Evolutionary conservation across 2,888 invertebrate genomes (phyloP), one percentile per base, ranked within the genome.

Genomic region (Notodonta ziczac): DNA sequence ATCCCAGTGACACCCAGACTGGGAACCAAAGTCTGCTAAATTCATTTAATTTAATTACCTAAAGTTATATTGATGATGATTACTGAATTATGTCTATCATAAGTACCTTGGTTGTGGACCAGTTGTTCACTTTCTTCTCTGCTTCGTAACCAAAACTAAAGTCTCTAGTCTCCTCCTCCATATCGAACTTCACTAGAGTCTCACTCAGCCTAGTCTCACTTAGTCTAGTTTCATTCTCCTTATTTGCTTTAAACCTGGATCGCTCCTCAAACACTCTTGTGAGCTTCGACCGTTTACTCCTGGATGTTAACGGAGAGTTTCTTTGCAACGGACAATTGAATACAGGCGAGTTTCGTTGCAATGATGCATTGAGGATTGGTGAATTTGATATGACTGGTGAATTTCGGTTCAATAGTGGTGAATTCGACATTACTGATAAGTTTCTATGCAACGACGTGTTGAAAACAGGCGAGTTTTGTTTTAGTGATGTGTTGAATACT

Each of bases 111-210:
- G 88, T 74, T 14, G 66, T 77, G 0, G 87, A 83, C 90, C 91
- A 91, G 54, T 82, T 79, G 54, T 82, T 79, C 1, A 70, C 76
- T 6, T 74, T 74, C 55, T 76, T 79, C 2, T 75, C 64, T 0
- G 78, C 64, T 58, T 79, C 74, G 62, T 86, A 89, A 5, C 83
- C 82, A 7, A 91, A 91, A 0, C 84, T 73, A 50, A 88, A 90
- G 48, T 91, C 92, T n/a, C 90, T 84, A 0, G 93, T 76, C 24
- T 92, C 91, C n/a, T 92, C 93, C 46, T 90, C 91, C 2, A 88
- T 74, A 50, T 89, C 89, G 35, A 90, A 65, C 56, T 88, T 90
- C 5, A 85, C 70, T 42, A 84, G 87, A 0, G 82, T 86, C 56
- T 86, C 83, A 48, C 78, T 83, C 10, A 83, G 35, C 6, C 13